Evolutionary conservation across 2,888 invertebrate genomes (phyloP), one percentile per base, ranked within the genome.

Genomic region (Tetranychus piercei): DNA sequence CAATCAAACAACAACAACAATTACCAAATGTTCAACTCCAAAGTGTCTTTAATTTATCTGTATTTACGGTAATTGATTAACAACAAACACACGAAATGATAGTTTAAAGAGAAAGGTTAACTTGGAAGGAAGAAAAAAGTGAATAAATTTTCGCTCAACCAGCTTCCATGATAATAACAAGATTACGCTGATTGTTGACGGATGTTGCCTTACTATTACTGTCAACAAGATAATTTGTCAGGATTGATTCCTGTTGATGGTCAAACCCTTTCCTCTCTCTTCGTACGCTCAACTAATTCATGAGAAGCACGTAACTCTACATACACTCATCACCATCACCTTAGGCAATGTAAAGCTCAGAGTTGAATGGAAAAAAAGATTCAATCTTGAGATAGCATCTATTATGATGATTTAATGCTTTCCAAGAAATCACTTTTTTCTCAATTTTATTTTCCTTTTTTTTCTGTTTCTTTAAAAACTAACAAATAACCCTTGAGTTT

Each of bases 171-270:
- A 34, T 34, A 34, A 34, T 34, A 34, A 34, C 34, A 34, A 34
- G 34, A 34, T 34, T 15, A 15, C 15, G 55, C 15, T 55, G 55
- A 55, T 55, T 55, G 55, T 55, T 55, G 55, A 55, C 55, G 55
- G 55, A 55, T 55, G 55, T 55, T 55, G 55, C 55, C 55, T 55
- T 55, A 55, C 55, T 55, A 55, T 55, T 55, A 55, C 55, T 55
- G 55, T 55, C 55, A 55, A 55, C 55, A 55, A 55, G 55, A 15
- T 55, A 55, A 55, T 55, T 55, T 55, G 55, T 55, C 55, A 55
- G 55, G 15, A 55, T 55, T 55, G 55, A 55, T 55, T 55, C 55
- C 55, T 55, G 55, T 9, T 55, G 55, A 55, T 55, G 55, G 15
- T 55, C 15, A 55, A 55, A 55, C 9, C 55, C 55, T 15, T 55